Evolutionary conservation across 2,888 invertebrate genomes (phyloP), one percentile per base, ranked within the genome.

Genomic region (Lysandra coridon): DNA sequence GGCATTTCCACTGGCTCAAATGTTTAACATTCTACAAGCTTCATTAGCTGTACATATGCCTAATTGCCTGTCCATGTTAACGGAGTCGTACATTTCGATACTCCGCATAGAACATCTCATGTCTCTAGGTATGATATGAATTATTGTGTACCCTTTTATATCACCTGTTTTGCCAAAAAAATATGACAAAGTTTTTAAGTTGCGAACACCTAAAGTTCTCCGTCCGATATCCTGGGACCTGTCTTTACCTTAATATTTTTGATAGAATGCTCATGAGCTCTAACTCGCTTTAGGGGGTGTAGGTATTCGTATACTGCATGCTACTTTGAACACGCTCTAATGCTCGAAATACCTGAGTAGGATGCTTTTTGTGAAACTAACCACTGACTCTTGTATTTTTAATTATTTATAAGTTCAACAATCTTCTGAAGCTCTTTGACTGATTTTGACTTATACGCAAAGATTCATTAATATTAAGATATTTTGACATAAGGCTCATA

Each of bases 1-100:
- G 90, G 97, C 96, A 73, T 97, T 97, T 91, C 96, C 97, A 79
- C 94, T 97, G 90, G 97, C 97, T 6, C 96, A 97, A 88, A 96
- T 96, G 89, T 97, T 96, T 88, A 97, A 97, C 91, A 95, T 96
- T n/a, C 94, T 97, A 60, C 97, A 97, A 91, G 86, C 93, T 62
- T 87, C 95, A 49, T 89, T 96, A 89, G 95, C 96, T 80, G 94
- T 95, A 83, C 89, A 91, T 83, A 92, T 95, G 86, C 96, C 95
- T 80, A 85, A 88, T 85, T 95, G 92, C 73, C 87, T 96, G 77
- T 88, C 95, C 10, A 86, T 92, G 80, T 87, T 92, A 33, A 95
- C 96, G 80, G 97, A 97, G 88, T 91, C 95, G 10, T 88, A 92
- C 80, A 93, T 95, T 44, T 96, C 96, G 30, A 88, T 96, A 78